A percentile compares a stretch with the other conserved stretches of the same genome.
These are phyloP conservation scores for Lamproptera curius DNA, from an alignment of 2,888 invertebrate species.

Conservation along the genomic window DNA sequence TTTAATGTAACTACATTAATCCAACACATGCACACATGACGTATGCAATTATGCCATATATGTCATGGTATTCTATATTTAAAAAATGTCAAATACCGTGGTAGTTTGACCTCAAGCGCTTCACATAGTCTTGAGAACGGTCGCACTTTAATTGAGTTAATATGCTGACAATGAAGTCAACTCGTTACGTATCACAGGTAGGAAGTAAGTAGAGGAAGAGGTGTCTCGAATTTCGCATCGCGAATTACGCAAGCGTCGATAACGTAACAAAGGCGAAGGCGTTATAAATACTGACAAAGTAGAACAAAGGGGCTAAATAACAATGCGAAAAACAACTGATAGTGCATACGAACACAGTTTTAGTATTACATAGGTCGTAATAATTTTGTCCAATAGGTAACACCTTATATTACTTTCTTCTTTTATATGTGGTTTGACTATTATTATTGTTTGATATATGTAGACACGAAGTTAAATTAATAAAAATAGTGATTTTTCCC, in stretches of 20 bases:
- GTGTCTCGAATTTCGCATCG: slow-evolving; percentile 27
- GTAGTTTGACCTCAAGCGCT: background rate
- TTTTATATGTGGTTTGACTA: too few relatives aligned
- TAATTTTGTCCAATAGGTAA: background rate
- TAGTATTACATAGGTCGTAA: background rate
- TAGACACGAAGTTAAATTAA: too few relatives aligned
- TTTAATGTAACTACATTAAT: too few relatives aligned
- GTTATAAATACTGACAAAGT: background rate
- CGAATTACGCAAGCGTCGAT: slow-evolving; percentile 22
- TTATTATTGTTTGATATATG: too few relatives aligned
- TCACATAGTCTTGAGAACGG: slow-evolving; percentile 1
- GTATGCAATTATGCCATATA: slow-evolving; percentile 15
- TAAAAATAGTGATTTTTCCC: background rate
- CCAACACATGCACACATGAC: too few relatives aligned
- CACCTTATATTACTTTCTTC: too few relatives aligned
- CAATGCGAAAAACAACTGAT: background rate
- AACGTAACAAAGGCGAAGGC: slow-evolving; percentile 4
- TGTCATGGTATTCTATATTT: background rate
- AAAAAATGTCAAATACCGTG: too few relatives aligned
- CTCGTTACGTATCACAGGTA: slow-evolving; percentile 38
- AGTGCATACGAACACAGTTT: background rate
- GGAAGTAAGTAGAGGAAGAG: slow-evolving; percentile 29
- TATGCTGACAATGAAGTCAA: slow-evolving; percentile 35
- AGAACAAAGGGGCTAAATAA: slow-evolving; percentile 1
- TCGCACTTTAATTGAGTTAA: slow-evolving; percentile 15